Base-by-base conservation (phyloP, 2,888 invertebrate species). In the Drosophila atroscutellata region DNA sequence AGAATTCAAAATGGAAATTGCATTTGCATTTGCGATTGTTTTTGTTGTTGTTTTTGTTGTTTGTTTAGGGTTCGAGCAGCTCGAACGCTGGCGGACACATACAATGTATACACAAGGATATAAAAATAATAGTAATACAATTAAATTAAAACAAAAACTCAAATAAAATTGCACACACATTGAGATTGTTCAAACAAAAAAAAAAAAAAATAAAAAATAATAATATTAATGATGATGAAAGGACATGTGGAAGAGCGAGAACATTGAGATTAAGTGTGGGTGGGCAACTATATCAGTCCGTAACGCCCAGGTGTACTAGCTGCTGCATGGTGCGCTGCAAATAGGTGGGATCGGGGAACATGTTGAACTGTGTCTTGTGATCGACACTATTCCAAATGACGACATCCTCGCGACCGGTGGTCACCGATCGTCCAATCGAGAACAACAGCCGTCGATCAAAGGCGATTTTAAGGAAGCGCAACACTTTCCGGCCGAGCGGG, bases 361-460 rank as follows among this genome's bases (percentile, higher is more conserved):
- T 96, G 63, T 95, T 95, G 32, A 95, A 93, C 92, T 96, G 95
- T 68, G 97, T 97, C 93, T 97, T 97, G 92, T 97, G 97, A 89
- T 97, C 97, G 72, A 97, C 96, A 90, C 95, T 96, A 91, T 97
- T 97, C 99, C 99, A 99, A 52, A 97, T 96, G 63, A 98, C 97
- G 71, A 98, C 97, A 94, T 98, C 97, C 91, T 97, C 96, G 83
- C 97, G 95, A 0, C 98, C 98, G 0, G 98, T 98, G 0, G 98
- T 99, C 68, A 96, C 95, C 1, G 98, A 98, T 51, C 96, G 95
- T 63, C 97, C 96, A 78, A 99, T 96, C 0, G 97, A 96, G 94
- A 99, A 99, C 82, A 97, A 95, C 78, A 96, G 93, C 70, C 97
- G 95, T 20, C 97, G 94, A 91, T 97, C 96, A 95, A 98, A 99